These are phyloP conservation scores for Cremastinae sp. DNA, from an alignment of 2,888 invertebrate genomes.

Conservation along the genomic window DNA sequence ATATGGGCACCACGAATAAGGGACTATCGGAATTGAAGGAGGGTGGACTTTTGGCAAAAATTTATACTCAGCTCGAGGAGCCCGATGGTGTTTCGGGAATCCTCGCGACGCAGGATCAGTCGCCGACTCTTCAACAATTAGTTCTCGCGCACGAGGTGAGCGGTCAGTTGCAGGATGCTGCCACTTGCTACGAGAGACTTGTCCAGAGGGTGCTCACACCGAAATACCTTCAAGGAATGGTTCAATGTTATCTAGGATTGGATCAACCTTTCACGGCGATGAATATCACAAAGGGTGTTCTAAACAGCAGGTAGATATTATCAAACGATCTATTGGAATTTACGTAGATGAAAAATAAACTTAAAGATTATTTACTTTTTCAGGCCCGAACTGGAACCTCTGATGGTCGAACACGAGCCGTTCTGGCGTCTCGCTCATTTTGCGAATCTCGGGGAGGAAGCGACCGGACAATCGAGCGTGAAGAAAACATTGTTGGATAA, in stretches of 20 bases:
- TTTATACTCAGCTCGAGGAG: constrained; percentile 94
- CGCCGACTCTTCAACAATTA: constrained; percentile 90
- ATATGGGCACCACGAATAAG: constrained; percentile 82
- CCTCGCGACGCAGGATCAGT: constrained; percentile 87
- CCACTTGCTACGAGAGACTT: constrained; percentile 92
- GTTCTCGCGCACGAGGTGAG: constrained; percentile 92
- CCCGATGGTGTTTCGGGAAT: constrained; percentile 93
- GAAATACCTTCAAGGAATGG: constrained; percentile 85
- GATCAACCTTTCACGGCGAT: constrained; percentile 94
- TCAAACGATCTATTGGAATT: neutral
- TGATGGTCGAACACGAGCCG: constrained; percentile 88
- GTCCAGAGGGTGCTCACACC: constrained; percentile 82
- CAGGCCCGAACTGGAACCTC: constrained; percentile 83
- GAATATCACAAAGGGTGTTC: constrained; percentile 87
- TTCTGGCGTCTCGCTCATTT: constrained; percentile 93
- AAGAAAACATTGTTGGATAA: constrained; percentile 77
- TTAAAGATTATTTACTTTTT: constrained; percentile 19
- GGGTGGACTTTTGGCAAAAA: constrained; percentile 82
- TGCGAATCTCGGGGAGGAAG: constrained; percentile 85
- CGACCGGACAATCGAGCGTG: constrained; percentile 65
- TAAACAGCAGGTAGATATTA: constrained; percentile 81
- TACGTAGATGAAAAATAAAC: neutral
- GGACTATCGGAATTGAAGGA: constrained; percentile 74
- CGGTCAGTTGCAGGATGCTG: constrained; percentile 90
- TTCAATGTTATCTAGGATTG: constrained; percentile 92